A percentile compares a stretch with the other conserved stretches of the same genome.
phyloP scores from a whole-genome alignment of 2,113 vertebrate species.

The Chionomys nivalis region DNA sequence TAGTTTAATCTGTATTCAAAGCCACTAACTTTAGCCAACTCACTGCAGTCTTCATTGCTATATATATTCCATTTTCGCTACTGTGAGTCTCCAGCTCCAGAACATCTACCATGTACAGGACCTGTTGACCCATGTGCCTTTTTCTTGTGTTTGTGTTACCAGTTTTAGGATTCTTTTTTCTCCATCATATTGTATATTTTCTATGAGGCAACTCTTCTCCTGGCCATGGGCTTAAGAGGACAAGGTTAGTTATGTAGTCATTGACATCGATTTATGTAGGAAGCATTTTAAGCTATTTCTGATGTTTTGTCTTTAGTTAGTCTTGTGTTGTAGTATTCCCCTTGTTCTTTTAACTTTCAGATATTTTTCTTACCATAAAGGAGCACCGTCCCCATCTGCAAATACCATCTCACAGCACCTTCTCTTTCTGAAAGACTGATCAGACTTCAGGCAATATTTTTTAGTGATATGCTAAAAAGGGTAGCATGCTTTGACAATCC shows the following conservation, averaged over 20 bases:
- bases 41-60: background rate
- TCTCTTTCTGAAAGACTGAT: background rate
- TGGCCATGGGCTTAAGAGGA: background rate
- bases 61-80: background rate
- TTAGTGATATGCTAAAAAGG: background rate
- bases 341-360: background rate
- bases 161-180: too few relatives aligned
- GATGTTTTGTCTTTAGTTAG: background rate
- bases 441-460: background rate
- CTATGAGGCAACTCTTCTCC: background rate
- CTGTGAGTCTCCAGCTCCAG: background rate
- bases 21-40: background rate
- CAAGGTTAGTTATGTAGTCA: background rate
- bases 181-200: background rate
- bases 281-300: background rate
- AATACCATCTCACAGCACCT: background rate
- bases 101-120: background rate
- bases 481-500: background rate
- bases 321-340: background rate
- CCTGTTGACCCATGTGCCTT: background rate
- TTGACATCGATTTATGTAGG: background rate
- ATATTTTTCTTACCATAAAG: slow-evolving; percentile 9
- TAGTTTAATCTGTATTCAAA: background rate
- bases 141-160: background rate
- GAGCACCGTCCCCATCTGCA: rapidly evolving